Evolutionary conservation across 1,140 invertebrate species (phyloP).

Genomic region (Cotesia chilonis): DNA sequence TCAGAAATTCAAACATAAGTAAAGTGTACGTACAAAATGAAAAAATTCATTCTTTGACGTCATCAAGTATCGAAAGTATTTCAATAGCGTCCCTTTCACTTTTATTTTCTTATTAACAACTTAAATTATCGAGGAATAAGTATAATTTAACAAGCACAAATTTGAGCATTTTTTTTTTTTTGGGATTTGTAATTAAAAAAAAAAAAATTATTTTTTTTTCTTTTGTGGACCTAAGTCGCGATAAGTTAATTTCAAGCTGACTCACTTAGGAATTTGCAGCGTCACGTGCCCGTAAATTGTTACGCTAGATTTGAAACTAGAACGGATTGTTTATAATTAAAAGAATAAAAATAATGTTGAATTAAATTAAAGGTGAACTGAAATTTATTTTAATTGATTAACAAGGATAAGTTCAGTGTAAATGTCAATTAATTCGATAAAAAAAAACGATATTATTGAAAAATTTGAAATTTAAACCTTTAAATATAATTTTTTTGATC

Average conservation of each 20-base stretch:
- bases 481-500: no score
- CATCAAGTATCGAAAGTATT: constrained; percentile 4
- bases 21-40: neutral
- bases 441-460: neutral
- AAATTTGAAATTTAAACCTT: neutral
- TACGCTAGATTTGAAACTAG: neutral
- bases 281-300: constrained; percentile 24
- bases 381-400: no score
- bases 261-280: constrained; percentile 34
- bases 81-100: constrained; percentile 30
- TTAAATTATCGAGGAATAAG: no score
- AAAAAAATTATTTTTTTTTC: constrained; percentile 1
- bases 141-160: no score
- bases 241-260: constrained; percentile 25
- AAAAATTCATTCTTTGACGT: neutral
- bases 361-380: no score
- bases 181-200: no score
- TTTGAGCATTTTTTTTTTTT: neutral
- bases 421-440: no score
- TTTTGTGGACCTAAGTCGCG: neutral
- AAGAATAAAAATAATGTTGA: no score
- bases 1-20: neutral
- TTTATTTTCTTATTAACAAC: constrained; percentile 32
- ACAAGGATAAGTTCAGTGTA: no score
- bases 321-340: neutral